Conservation (phyloP, 2,888 invertebrate species). For the Terebella lapidaria region DNA sequence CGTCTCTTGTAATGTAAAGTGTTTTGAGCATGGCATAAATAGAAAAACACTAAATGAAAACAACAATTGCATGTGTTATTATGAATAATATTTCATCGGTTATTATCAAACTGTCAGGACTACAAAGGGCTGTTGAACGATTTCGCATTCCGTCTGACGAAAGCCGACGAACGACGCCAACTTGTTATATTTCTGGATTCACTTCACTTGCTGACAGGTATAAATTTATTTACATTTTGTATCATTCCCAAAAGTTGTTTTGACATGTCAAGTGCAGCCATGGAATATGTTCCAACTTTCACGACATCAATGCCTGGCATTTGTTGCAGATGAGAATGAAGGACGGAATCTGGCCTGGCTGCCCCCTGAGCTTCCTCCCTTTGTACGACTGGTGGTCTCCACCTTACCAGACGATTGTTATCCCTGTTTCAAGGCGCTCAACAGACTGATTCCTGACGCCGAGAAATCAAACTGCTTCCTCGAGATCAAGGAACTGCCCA, state of each 20-base stretch:
- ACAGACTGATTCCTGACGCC: constrained; percentile 1
- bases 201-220: constrained; percentile 61
- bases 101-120: no score
- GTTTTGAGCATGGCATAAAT: no score
- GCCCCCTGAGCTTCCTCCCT: constrained; percentile 67
- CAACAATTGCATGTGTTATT: no score
- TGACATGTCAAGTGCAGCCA: no score
- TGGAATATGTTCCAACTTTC: no score
- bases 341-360: constrained; percentile 70
- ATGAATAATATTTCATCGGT: no score
- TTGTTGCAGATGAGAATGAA: constrained; percentile 53
- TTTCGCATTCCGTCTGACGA: constrained; percentile 30
- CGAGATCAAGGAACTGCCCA: constrained; percentile 7
- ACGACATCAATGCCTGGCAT: no score
- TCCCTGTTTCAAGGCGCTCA: constrained; percentile 6
- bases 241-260: no score
- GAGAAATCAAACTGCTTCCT: background rate
- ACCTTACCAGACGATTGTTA: constrained; percentile 33
- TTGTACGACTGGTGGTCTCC: constrained; percentile 67
- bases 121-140: constrained; percentile 43
- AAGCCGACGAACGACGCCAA: constrained; percentile 35
- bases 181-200: constrained; percentile 73
- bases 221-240: background rate
- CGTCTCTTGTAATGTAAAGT: no score
- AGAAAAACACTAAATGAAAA: no score